Base-by-base conservation (phyloP, 2,888 invertebrate genomes). In the Xiphydria camelus region DNA sequence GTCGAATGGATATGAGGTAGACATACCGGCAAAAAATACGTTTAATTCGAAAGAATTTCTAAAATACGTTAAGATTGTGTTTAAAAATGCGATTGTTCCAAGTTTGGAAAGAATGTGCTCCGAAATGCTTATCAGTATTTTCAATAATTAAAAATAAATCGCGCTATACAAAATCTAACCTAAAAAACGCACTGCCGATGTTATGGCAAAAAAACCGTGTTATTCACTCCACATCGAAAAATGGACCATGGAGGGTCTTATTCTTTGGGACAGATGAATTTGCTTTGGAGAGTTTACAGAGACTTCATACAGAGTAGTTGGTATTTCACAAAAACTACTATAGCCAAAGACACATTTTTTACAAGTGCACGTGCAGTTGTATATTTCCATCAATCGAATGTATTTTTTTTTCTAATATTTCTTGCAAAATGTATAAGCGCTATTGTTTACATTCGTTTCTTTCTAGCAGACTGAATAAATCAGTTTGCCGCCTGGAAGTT, bases 261-360 rank as follows among this genome's bases (percentile, higher is more conserved):
- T 94, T 94, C 76, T 91, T 94, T 73, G 94, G 94, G 4, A 88
- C 89, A 9, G 93, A 94, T 72, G 78, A 82, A 39, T 94, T 94
- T 77, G 87, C 93, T 0, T 66, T 91, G 15, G 83, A 82, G 51
- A 91, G 89, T 69, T 78, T 94, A 36, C 80, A 82, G 72, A 79
- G 79, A 53, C 79, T 94, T 5, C 79, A 85, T 69, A 77, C 81
- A 48, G 82, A 85, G 66, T 82, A 83, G 90, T 89, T 77, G 78
- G 80, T 77, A 43, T 25, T 21, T 37, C 34, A n/a, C n/a, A n/a
- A n/a, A n/a, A n/a, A n/a, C n/a, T n/a, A n/a, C n/a, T n/a, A n/a
- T n/a, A n/a, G n/a, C n/a, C n/a, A n/a, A n/a, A n/a, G n/a, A n/a
- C n/a, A n/a, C n/a, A n/a, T n/a, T n/a, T n/a, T n/a, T n/a, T n/a